Conservation (phyloP, 2,797 vertebrate genomes). For the Heterohyrax brucei region DNA sequence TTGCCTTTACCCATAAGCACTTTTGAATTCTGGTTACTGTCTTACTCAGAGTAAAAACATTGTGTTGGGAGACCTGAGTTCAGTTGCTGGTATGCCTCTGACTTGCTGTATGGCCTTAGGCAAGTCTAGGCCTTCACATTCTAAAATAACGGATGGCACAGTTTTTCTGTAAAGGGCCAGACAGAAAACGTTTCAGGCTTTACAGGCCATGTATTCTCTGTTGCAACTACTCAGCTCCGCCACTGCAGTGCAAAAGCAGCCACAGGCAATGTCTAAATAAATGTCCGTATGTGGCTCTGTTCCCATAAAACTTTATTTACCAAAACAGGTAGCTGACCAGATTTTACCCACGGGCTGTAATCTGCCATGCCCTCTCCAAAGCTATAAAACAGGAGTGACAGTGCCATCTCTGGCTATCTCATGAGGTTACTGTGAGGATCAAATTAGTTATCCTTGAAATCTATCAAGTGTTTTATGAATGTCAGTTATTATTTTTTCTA, state of each 20-base stretch:
- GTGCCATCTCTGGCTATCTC: background rate
- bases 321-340: background rate
- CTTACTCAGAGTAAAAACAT: background rate
- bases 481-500: slow-evolving; percentile 1
- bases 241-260: background rate
- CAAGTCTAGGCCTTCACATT: background rate
- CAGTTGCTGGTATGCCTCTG: background rate
- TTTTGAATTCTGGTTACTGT: background rate
- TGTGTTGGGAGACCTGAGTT: background rate
- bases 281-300: background rate
- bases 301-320: background rate
- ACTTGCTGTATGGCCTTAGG: background rate
- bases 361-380: background rate
- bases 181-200: background rate
- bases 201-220: background rate
- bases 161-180: background rate
- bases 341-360: background rate
- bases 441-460: background rate
- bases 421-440: background rate
- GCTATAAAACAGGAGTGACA: background rate
- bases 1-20: background rate
- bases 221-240: background rate
- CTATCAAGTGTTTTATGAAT: background rate
- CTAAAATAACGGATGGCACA: background rate
- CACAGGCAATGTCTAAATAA: background rate